phyloP scores from a whole-genome alignment of 2,888 invertebrate genomes.

The Sacculina carcini region DNA sequence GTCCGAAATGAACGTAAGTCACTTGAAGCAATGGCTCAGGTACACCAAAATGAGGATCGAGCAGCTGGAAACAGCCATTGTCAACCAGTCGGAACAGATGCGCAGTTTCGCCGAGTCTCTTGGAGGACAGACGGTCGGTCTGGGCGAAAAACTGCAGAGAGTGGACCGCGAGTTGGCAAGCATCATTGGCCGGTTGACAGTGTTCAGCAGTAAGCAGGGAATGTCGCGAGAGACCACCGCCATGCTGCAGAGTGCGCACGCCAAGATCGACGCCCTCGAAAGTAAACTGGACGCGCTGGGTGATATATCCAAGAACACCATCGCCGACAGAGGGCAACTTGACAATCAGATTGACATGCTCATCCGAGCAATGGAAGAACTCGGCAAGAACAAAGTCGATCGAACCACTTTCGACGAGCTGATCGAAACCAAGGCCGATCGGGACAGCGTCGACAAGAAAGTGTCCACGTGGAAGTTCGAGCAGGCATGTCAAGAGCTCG shows the following conservation, averaged over 20 bases:
- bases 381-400: neutral
- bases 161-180: neutral
- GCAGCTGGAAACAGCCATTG: neutral
- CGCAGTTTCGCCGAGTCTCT: neutral
- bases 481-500: constrained; percentile 1
- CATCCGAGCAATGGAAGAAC: constrained; percentile 1
- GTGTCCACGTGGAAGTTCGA: constrained; percentile 1
- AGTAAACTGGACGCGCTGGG: neutral
- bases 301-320: neutral
- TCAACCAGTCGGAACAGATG: neutral
- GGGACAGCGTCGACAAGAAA: neutral
- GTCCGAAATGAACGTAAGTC: neutral
- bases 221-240: neutral
- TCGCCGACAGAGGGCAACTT: neutral
- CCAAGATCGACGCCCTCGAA: neutral
- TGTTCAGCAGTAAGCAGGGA: neutral
- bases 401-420: constrained; percentile 1
- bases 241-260: neutral
- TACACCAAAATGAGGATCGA: neutral
- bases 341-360: neutral
- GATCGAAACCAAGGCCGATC: constrained; percentile 1
- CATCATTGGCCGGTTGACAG: neutral
- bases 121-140: neutral
- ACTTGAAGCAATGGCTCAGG: neutral
- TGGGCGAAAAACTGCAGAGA: neutral